Conservation (phyloP, 2,113 vertebrate species). For the Origma solitaria region DNA sequence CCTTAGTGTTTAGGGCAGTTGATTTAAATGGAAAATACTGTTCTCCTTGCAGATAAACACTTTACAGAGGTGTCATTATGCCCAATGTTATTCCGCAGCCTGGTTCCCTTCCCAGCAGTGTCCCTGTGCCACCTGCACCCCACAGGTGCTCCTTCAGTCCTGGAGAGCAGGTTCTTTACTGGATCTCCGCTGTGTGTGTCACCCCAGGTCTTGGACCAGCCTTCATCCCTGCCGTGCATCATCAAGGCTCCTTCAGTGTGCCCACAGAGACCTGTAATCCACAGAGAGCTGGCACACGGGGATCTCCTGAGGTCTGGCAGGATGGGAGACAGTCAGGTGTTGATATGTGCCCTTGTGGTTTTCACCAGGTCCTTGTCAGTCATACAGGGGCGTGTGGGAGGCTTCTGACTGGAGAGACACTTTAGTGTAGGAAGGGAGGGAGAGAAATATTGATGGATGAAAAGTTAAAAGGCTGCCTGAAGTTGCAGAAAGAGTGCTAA, state of each 20-base stretch:
- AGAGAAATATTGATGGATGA: neutral
- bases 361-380: neutral
- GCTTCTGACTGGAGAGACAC: neutral
- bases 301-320: neutral
- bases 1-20: neutral
- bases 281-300: neutral
- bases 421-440: neutral
- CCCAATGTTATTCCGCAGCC: neutral
- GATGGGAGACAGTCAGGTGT: neutral
- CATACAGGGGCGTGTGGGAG: neutral
- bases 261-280: neutral
- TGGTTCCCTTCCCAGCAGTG: neutral
- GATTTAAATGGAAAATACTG: neutral
- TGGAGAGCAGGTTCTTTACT: neutral
- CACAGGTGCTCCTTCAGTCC: neutral
- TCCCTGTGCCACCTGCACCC: neutral
- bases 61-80: neutral
- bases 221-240: neutral
- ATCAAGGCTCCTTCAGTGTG: neutral
- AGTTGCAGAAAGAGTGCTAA: neutral
- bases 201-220: neutral
- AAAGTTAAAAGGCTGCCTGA: neutral
- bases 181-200: neutral
- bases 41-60: neutral
- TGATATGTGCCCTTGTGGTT: neutral